These are phyloP conservation scores for Drosophila nigricruria DNA, from an alignment of 2,888 invertebrate genomes.

Conservation along the genomic window DNA sequence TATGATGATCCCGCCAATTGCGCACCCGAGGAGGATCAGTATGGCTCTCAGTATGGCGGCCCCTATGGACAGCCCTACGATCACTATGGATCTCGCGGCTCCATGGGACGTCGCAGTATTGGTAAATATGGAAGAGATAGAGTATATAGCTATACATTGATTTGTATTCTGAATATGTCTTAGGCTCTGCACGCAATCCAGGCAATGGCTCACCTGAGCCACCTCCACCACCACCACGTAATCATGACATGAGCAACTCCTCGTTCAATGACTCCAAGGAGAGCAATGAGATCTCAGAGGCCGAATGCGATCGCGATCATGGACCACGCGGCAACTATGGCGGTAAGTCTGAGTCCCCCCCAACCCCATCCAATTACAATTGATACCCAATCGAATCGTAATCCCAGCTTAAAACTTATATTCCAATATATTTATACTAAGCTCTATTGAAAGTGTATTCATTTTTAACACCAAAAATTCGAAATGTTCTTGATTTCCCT, in stretches of 20 bases:
- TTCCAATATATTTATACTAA: slow-evolving; percentile 10
- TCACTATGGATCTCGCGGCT: slow-evolving; percentile 94
- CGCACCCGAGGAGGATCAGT: slow-evolving; percentile 95
- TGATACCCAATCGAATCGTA: not conserved
- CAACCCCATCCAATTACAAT: not conserved
- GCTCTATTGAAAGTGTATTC: slow-evolving; percentile 38
- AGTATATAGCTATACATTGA: not conserved
- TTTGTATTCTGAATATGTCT: not conserved
- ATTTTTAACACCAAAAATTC: slow-evolving; percentile 60
- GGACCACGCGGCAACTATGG: slow-evolving; percentile 92
- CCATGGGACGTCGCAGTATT: slow-evolving; percentile 90
- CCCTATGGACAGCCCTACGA: slow-evolving; percentile 94
- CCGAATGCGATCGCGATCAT: slow-evolving; percentile 95
- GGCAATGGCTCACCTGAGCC: slow-evolving; percentile 88
- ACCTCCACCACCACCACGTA: slow-evolving; percentile 92
- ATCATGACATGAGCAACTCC: slow-evolving; percentile 92
- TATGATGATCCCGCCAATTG: slow-evolving; percentile 97
- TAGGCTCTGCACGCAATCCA: slow-evolving; percentile 85
- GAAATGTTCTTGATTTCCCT: slow-evolving; percentile 59
- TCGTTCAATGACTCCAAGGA: slow-evolving; percentile 97
- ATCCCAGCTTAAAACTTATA: slow-evolving; percentile 5
- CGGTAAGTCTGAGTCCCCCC: slow-evolving; percentile 87
- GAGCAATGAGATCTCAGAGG: slow-evolving; percentile 97
- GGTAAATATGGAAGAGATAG: slow-evolving; percentile 67
- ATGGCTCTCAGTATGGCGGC: slow-evolving; percentile 92